Conservation (phyloP, 2,113 vertebrate species). For the Brachyhypopomus occidentalis region DNA sequence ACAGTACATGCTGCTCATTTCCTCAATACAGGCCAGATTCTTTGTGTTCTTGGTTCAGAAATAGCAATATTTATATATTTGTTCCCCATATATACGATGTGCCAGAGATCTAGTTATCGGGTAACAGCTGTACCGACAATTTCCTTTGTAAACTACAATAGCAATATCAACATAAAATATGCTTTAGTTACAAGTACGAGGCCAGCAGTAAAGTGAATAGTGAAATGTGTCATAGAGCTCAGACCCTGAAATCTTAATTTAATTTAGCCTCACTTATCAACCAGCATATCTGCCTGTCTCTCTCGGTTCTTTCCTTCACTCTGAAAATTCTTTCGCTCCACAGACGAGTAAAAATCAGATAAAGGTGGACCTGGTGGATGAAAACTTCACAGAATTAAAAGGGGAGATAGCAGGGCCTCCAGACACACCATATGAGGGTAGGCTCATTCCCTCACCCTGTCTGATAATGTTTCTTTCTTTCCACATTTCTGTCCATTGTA, state of each 20-base stretch:
- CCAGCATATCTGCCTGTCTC: slow-evolving; percentile 10
- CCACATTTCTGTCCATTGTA: not conserved
- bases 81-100: not conserved
- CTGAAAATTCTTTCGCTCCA: slow-evolving; percentile 66
- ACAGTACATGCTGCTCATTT: not conserved
- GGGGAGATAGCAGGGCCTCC: slow-evolving; percentile 99
- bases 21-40: not conserved
- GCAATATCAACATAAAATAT: not conserved
- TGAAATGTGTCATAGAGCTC: not conserved
- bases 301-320: slow-evolving; percentile 46
- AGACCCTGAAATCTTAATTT: not conserved
- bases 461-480: not conserved
- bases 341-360: slow-evolving; percentile 99
- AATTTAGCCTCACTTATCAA: not conserved
- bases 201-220: not conserved
- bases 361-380: slow-evolving; percentile 99
- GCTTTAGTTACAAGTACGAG: not conserved
- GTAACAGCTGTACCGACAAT: not conserved
- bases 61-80: not conserved
- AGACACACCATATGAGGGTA: slow-evolving; percentile 98
- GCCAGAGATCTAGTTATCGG: not conserved
- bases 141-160: not conserved
- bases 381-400: slow-evolving; percentile 98
- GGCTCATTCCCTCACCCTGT: slow-evolving; percentile 60
- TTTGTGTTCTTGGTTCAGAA: not conserved